phyloP scores from a whole-genome alignment of 2,797 vertebrate genomes.

The Staurois parvus region DNA sequence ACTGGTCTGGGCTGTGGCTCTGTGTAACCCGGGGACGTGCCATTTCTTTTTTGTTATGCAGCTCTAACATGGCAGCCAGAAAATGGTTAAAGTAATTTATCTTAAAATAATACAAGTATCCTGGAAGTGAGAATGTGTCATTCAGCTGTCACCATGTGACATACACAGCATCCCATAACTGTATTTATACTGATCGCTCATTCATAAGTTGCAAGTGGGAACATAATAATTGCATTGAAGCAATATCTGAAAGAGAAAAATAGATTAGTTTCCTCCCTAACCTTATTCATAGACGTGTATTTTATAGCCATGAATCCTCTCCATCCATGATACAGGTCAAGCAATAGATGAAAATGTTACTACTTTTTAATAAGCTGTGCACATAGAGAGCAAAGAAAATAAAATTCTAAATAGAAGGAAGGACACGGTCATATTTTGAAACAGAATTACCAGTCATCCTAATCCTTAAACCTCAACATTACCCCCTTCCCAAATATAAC shows the following conservation, averaged over 20 bases:
- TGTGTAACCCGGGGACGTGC: no score
- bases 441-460: no score
- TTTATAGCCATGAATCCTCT: background rate
- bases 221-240: background rate
- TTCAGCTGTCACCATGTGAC: background rate
- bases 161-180: constrained; percentile 8
- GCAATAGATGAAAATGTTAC: background rate
- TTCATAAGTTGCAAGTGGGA: background rate
- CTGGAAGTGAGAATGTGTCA: background rate
- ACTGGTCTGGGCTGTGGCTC: no score
- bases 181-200: constrained; percentile 18
- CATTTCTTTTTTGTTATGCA: no score
- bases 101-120: background rate
- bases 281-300: background rate
- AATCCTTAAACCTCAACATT: no score
- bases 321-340: background rate
- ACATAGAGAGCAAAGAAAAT: no score
- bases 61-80: background rate
- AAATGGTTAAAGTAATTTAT: background rate
- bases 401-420: no score
- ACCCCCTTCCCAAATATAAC: no score
- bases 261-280: constrained; percentile 12
- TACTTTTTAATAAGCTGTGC: no score
- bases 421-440: no score
- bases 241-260: background rate